These are phyloP conservation scores for Dicrostonyx torquatus DNA, from an alignment of 2,797 vertebrate genomes.

Conservation along the genomic window DNA sequence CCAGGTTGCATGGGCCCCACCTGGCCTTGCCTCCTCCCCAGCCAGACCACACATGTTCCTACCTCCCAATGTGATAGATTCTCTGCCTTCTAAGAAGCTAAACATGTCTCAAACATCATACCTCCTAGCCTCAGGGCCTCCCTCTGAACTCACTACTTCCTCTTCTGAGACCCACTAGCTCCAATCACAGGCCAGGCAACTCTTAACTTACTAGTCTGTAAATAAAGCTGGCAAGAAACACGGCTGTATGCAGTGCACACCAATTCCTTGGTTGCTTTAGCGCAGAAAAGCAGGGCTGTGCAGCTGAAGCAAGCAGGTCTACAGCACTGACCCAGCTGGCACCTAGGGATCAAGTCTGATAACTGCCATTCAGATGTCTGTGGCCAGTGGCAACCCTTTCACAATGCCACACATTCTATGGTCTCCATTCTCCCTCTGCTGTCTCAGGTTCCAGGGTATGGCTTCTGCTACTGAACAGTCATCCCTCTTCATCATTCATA, in stretches of 20 bases:
- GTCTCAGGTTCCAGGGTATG: not conserved
- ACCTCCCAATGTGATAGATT: not conserved
- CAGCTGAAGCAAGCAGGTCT: not conserved
- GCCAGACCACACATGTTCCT: not conserved
- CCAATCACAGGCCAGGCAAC: not conserved
- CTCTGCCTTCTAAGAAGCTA: not conserved
- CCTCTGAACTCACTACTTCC: not conserved
- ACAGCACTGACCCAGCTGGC: not conserved
- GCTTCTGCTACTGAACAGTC: not conserved
- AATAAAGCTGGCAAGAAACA: not conserved
- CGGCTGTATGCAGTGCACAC: not conserved
- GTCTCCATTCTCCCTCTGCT: not conserved
- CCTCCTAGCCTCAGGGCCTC: not conserved
- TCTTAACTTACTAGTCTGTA: not conserved
- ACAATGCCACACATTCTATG: not conserved
- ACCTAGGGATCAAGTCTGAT: not conserved
- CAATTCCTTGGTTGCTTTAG: no score
- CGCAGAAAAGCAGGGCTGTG: not conserved
- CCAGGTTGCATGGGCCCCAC: not conserved
- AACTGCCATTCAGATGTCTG: not conserved
- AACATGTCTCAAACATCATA: not conserved
- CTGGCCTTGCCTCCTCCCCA: not conserved
- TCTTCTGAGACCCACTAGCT: not conserved
- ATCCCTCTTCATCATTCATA: not conserved
- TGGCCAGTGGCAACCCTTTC: not conserved